Evolutionary conservation across 2,888 invertebrate genomes (phyloP).

Genomic region (Dusona sp.): DNA sequence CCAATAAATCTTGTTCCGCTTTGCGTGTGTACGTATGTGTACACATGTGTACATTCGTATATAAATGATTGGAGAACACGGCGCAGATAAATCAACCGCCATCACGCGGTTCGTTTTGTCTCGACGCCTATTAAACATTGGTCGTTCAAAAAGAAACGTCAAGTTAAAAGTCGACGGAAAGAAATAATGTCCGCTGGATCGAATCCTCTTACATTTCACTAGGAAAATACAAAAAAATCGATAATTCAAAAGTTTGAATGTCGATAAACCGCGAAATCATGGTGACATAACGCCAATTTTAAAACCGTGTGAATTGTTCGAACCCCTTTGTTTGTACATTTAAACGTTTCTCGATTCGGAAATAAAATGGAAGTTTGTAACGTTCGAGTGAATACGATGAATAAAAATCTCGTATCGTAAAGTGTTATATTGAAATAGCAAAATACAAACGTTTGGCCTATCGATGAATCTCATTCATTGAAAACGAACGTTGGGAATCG

Average conservation of each 20-base stretch:
- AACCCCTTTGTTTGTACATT: slow-evolving; percentile 47
- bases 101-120: slow-evolving; percentile 66
- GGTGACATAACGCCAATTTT: slow-evolving; percentile 7
- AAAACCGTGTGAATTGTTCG: slow-evolving; percentile 29
- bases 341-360: slow-evolving; percentile 30
- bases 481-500: background rate
- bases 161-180: background rate
- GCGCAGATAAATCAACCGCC: slow-evolving; percentile 67
- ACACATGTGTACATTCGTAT: slow-evolving; percentile 48
- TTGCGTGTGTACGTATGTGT: background rate
- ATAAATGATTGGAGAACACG: slow-evolving; percentile 53
- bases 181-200: background rate
- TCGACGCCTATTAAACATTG: slow-evolving; percentile 62
- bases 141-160: slow-evolving; percentile 39
- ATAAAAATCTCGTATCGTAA: slow-evolving; percentile 25
- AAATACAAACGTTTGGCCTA: background rate
- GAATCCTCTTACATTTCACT: background rate
- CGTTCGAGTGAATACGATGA: slow-evolving; percentile 61
- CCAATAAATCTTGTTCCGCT: slow-evolving; percentile 62
- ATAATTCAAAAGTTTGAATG: background rate
- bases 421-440: background rate
- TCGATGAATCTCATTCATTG: slow-evolving; percentile 31
- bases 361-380: slow-evolving; percentile 30
- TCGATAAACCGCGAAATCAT: background rate
- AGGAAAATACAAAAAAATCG: background rate